Conservation (phyloP, 2,888 invertebrate species). For the Drosophila neutralis region DNA sequence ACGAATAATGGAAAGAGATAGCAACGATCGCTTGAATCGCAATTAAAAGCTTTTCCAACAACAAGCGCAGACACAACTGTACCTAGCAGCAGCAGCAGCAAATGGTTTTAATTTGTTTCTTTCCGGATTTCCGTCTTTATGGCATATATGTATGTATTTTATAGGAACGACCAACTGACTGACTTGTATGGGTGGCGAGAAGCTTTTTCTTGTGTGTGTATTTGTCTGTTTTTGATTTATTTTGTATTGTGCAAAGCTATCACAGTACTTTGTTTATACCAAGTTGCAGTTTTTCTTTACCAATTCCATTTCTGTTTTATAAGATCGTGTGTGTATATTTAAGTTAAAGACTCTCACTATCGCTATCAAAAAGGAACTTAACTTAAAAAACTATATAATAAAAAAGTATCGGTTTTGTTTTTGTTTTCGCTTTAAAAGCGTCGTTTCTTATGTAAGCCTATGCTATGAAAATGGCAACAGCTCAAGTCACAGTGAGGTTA, state of each 20-base stretch:
- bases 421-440: slow-evolving; percentile 56
- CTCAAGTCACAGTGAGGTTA: slow-evolving; percentile 62
- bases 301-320: slow-evolving; percentile 37
- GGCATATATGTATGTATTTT: slow-evolving; percentile 24
- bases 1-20: slow-evolving; percentile 22
- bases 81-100: slow-evolving; percentile 44
- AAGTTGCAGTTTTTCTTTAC: slow-evolving; percentile 43
- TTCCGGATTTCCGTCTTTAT: slow-evolving; percentile 9
- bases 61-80: slow-evolving; percentile 57
- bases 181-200: slow-evolving; percentile 22
- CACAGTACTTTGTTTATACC: slow-evolving; percentile 81
- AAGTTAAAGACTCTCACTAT: slow-evolving; percentile 17
- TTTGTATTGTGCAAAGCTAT: slow-evolving; percentile 75
- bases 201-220: slow-evolving; percentile 17
- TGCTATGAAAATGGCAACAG: slow-evolving; percentile 62
- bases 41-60: slow-evolving; percentile 31
- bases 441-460: slow-evolving; percentile 30
- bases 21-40: slow-evolving; percentile 23
- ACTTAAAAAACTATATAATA: slow-evolving; percentile 38
- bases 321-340: slow-evolving; percentile 28
- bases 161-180: slow-evolving; percentile 45
- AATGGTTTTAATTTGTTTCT: slow-evolving; percentile 1
- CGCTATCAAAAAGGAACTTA: slow-evolving; percentile 46
- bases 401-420: slow-evolving; percentile 8
- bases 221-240: not conserved